These are phyloP conservation scores for Aurelia sp. DNA, from an alignment of 30 jellyfish, hydroid and myxozoan genomes.

Conservation along the genomic window DNA sequence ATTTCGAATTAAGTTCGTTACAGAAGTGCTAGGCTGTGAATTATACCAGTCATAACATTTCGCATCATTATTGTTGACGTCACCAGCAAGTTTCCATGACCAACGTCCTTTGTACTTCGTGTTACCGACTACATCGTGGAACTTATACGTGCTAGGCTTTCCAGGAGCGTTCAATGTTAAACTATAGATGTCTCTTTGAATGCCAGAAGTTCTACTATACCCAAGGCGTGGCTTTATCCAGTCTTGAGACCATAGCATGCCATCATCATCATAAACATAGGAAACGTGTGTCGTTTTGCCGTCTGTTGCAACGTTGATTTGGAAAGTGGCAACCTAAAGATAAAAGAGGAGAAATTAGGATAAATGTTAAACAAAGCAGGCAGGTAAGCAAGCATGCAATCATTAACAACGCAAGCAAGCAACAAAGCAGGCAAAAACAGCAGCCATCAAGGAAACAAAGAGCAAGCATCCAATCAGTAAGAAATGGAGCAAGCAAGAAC, in stretches of 20 bases:
- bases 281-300: slow-evolving; percentile 39
- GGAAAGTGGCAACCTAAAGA: slow-evolving; percentile 55
- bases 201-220: neutral
- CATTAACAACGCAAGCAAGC: no score
- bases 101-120: slow-evolving; percentile 49
- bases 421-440: no score
- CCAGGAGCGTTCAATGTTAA: slow-evolving; percentile 1
- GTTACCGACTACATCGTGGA: slow-evolving; percentile 55
- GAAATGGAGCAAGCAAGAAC: no score
- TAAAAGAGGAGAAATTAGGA: no score
- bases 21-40: neutral
- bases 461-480: no score
- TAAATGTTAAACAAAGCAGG: no score
- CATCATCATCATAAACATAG: slow-evolving; percentile 49
- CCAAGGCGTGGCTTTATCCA: slow-evolving; percentile 45
- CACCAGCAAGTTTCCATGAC: slow-evolving; percentile 41
- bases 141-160: slow-evolving; percentile 34
- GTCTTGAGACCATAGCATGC: slow-evolving; percentile 60
- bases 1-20: neutral
- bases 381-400: no score
- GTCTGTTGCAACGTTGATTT: slow-evolving; percentile 50
- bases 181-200: neutral
- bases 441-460: no score
- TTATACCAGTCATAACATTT: slow-evolving; percentile 52
- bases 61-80: slow-evolving; percentile 23